Evolutionary conservation across 2,797 vertebrate genomes (phyloP).

Genomic region (Enteromius viviparus): DNA sequence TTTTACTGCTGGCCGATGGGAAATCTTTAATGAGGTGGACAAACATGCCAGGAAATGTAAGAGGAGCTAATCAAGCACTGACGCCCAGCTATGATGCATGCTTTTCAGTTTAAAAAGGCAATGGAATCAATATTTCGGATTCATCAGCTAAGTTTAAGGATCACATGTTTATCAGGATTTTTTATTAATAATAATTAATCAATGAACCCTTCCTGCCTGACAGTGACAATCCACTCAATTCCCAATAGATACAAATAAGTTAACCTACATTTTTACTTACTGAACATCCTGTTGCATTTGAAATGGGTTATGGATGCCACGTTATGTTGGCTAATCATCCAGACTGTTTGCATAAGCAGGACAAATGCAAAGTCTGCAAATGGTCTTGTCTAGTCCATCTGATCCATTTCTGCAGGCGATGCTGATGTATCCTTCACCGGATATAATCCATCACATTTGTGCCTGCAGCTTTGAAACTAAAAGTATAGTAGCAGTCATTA

Average conservation of each 20-base stretch:
- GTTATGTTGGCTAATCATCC: background rate
- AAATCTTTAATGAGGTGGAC: constrained; percentile 38
- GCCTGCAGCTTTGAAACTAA: background rate
- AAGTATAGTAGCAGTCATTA: background rate
- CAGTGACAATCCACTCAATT: background rate
- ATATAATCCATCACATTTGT: background rate
- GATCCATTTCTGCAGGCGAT: background rate
- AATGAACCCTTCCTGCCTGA: background rate
- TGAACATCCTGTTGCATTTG: background rate
- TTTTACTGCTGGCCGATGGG: constrained; percentile 22
- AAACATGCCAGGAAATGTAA: constrained; percentile 1
- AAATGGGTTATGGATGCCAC: background rate
- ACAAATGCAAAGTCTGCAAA: background rate
- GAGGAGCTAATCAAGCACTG: background rate
- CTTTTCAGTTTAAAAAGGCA: background rate
- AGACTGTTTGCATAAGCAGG: background rate
- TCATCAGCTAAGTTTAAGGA: background rate
- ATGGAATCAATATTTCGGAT: background rate
- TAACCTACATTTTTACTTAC: background rate
- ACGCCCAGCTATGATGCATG: background rate
- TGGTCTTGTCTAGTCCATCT: background rate
- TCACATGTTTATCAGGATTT: background rate
- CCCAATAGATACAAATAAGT: background rate
- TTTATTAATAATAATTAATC: background rate
- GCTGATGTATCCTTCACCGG: background rate